Percentiles rank a stretch among this genome's conserved stretches.
Conservation (phyloP, 2,113 vertebrate species). For the Oenanthe melanoleuca region DNA sequence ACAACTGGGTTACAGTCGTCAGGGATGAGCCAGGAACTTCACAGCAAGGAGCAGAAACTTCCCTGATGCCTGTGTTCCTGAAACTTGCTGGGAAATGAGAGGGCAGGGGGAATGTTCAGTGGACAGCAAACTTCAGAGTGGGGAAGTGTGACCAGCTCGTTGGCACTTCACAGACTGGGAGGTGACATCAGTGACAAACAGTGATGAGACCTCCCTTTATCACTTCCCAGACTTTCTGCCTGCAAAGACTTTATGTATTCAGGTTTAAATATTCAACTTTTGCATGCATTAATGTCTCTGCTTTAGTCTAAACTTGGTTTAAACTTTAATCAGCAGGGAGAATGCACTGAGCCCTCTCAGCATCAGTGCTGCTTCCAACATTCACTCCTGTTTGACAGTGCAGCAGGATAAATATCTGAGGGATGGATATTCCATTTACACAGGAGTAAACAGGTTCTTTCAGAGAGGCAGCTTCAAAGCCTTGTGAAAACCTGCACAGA, state of each 20-base stretch:
- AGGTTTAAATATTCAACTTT: constrained; percentile 32
- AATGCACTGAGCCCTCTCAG: not conserved
- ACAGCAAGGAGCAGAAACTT: not conserved
- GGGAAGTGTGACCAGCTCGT: rapidly evolving
- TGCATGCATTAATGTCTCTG: not conserved
- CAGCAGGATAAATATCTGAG: constrained; percentile 7
- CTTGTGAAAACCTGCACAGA: not conserved
- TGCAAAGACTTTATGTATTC: not conserved
- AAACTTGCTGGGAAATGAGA: not conserved
- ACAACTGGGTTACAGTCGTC: constrained; percentile 68
- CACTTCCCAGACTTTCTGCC: not conserved
- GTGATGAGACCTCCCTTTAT: not conserved
- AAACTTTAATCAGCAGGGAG: constrained; percentile 21
- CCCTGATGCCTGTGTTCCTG: not conserved
- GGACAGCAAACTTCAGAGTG: not conserved
- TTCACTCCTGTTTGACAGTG: not conserved
- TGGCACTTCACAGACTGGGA: not conserved
- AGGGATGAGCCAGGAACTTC: constrained; percentile 31
- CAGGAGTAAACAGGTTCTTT: not conserved
- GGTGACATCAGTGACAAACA: not conserved
- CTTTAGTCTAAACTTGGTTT: not conserved
- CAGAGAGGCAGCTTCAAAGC: constrained; percentile 28
- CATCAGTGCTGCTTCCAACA: not conserved
- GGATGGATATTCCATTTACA: not conserved
- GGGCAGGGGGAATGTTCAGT: not conserved